Evolutionary conservation across 2,797 vertebrate genomes (phyloP), one percentile per base, ranked within the genome.

Genomic region (Hoplostethus atlanticus): DNA sequence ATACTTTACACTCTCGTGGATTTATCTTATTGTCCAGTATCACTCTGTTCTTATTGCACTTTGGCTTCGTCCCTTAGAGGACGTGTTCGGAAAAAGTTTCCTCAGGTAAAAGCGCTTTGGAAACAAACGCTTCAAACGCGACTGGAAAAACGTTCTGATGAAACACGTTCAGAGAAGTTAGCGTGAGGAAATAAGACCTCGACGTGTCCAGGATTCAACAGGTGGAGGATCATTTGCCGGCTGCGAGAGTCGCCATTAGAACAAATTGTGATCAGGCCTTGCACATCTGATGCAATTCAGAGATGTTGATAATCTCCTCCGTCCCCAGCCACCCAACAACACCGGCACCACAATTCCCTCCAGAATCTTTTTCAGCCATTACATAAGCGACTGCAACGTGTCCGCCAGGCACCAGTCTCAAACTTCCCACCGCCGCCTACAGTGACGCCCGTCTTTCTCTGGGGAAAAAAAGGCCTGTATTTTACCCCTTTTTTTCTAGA

Each of bases 301-400:
- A 54, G 50, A 17, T 3, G 51, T 11, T 1, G 6, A 62, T 63
- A 56, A 6, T 54, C 25, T 46, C 40, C 7, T 8, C 10, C 38
- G 6, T 9, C 34, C 6, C 34, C 4, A 36, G 4, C 36, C 36
- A 6, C 64, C 21, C 68, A 52, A 53, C 40, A 28, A 28, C 69
- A 77, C 1, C 25, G 31, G 15, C 21, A 31, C 6, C 6, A 25
- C 4, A 56, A 55, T 61, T 30, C 10, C 54, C 61, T 36, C 46
- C 58, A 62, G 56, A 54, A 17, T 21, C 71, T 44, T 48, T 47
- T 48, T 47, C 62, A 56, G 60, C 12, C 17, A 4, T 28, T 38
- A 42, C 9, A 42, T 42, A 40, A 10, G 4, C 4, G 11, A 42
- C 2, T 44, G 42, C 42, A 44, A 13, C 42, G 42, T 13, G 42